Percentiles rank a stretch among this genome's conserved stretches.
phyloP scores from a whole-genome alignment of 2,797 vertebrate genomes.

The Rhabdomys pumilio region DNA sequence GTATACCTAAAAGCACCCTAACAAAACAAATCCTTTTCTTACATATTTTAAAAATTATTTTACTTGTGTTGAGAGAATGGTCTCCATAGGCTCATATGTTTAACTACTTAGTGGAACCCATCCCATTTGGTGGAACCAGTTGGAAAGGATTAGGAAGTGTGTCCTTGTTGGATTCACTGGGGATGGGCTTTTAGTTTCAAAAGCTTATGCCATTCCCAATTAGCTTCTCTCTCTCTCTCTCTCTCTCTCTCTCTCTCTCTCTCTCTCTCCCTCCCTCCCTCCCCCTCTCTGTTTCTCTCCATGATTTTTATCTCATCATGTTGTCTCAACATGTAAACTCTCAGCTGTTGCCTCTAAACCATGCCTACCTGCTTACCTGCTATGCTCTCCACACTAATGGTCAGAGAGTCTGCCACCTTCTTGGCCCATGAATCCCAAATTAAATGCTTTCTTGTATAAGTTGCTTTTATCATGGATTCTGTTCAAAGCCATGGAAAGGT shows the following conservation, averaged over 20 bases:
- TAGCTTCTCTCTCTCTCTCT: neutral
- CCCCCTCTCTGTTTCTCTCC: neutral
- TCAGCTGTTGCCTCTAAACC: neutral
- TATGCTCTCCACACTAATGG: neutral
- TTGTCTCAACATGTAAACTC: neutral
- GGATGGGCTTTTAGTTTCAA: neutral
- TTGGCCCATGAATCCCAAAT: neutral
- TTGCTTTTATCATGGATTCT: neutral
- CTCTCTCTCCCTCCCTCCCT: neutral
- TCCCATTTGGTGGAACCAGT: neutral
- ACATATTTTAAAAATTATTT: slow-evolving; percentile 31
- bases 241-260: too few species aligned
- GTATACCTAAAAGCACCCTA: slow-evolving; percentile 35
- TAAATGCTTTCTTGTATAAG: neutral
- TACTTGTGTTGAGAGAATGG: neutral
- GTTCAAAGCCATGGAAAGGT: neutral
- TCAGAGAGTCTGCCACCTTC: neutral
- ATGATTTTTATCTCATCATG: neutral
- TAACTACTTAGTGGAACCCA: neutral
- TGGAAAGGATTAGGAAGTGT: neutral
- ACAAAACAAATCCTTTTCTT: slow-evolving; percentile 16
- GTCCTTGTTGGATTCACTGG: neutral
- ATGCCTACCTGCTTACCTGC: neutral
- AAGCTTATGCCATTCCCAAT: neutral
- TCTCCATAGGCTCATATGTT: neutral